Evolutionary conservation across 2,113 vertebrate species (phyloP), one percentile per base, ranked within the genome.

Genomic region (Mellivora capensis): DNA sequence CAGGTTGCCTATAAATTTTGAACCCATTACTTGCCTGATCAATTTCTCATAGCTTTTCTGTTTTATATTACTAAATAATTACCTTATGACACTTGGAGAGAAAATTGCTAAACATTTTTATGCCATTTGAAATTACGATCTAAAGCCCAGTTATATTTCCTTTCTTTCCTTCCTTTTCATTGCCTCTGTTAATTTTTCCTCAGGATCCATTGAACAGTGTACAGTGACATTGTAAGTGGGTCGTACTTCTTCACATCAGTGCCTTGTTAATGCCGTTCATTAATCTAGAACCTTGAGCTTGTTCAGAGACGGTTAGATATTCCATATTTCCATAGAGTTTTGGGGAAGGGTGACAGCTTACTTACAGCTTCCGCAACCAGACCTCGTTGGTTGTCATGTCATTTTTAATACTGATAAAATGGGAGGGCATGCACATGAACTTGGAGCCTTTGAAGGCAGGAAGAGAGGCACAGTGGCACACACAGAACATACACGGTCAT

Each of bases 251-350:
- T 98, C 98, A 98, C 98, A 97, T 98, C 98, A 96, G 87, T 98
- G 98, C 97, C 91, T 98, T 97, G 97, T 99, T 99, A 99, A 99
- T 99, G 94, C 94, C 74, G 9, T 98, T 97, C 98, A 98, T 99
- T 99, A 99, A 99, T 99, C 98, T 99, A 98, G 98, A 98, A 98
- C 98, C 97, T 96, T 67, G 69, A 98, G 97, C 97, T 98, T 98
- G 74, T 98, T 98, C 98, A 98, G 97, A 98, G 97, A 95, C 97
- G 87, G 97, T 99, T 98, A 99, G 97, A 97, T 97, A 98, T 97
- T 97, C 98, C 98, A 94, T 98, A 98, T 98, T 98, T 98, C 97
- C 18, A 1, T 97, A 84, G 94, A 59, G 31, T 98, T 98, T 98
- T 94, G 96, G 96, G 76, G 34, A 98, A 97, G 69, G 74, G 17